Evolutionary conservation across 2,888 invertebrate genomes (phyloP), one percentile per base, ranked within the genome.

Genomic region (Mechanitis messenoides): DNA sequence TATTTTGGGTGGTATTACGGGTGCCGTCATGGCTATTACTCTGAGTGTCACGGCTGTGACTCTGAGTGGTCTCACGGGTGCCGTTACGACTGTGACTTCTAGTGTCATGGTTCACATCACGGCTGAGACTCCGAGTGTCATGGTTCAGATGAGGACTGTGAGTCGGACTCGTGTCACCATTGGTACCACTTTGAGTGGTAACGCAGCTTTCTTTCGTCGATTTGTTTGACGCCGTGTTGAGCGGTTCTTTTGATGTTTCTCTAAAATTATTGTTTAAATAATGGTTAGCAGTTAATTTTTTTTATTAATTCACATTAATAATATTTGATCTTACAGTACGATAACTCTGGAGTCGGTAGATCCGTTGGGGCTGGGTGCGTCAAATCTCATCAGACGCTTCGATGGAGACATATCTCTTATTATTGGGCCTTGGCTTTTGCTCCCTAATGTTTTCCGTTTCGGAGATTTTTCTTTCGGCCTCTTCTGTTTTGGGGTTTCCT

Each of bases 341-440:
- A 86, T 80, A 45, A 86, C 81, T 0, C 79, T 71, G 0, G 82
- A 70, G 62, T 84, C 82, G 0, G 89, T 89, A 38, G 87, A 79
- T 0, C 89, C 89, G 63, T 87, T 85, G 9, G 87, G 87, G 67
- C 87, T 87, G 63, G 89, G 89, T 50, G 87, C 85, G 72, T 87
- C 84, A 71, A 83, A 80, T 3, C 74, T 66, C 65, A 72, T 62
- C 53, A 71, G 59, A 28, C 66, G 50, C 45, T 69, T 70, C 28
- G 68, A 62, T 3, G 81, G 75, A 1, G 78, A 70, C n/a, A 68
- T 63, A 28, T 65, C 71, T 20, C 65, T 56, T 4, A 56, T 20
- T 3, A n/a, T 55, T 42, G 42, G 42, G 9, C 28, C 50, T 28
- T 31, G 31, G 50, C 2, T 50, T 28, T 50, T 50, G 7, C 3